A percentile compares a stretch with the other conserved stretches of the same genome.
These are phyloP conservation scores for Stenodera caucasica DNA, from an alignment of 2,888 invertebrate genomes.

Conservation along the genomic window DNA sequence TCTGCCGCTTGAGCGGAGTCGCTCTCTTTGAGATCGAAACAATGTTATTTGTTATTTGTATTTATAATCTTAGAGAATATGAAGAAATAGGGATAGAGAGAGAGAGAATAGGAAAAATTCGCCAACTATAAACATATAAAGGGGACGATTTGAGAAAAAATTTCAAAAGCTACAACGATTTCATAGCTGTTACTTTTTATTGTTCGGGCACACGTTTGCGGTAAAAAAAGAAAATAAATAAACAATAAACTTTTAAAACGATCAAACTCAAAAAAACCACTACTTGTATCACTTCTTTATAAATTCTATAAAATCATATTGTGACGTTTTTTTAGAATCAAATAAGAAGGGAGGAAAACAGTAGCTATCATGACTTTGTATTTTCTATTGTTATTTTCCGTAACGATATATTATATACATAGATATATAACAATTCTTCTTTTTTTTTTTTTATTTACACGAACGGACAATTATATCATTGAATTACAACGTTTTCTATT, in stretches of 20 bases:
- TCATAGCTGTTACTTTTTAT: slow-evolving; percentile 10
- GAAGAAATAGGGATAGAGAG: slow-evolving; percentile 14
- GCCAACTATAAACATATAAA: not conserved
- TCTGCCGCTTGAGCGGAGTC: slow-evolving; percentile 39
- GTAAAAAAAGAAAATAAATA: slow-evolving; percentile 18
- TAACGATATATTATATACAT: slow-evolving; percentile 20
- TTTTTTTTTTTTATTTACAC: slow-evolving; percentile 49
- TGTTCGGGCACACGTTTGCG: not conserved
- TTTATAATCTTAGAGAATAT: slow-evolving; percentile 39
- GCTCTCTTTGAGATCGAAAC: slow-evolving; percentile 49
- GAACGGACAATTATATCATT: slow-evolving; percentile 56
- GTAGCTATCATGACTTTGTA: slow-evolving; percentile 48
- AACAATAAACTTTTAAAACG: slow-evolving; percentile 17
- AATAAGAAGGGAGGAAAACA: slow-evolving; percentile 30
- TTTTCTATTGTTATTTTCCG: slow-evolving; percentile 46
- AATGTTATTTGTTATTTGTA: slow-evolving; percentile 46
- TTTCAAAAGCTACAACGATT: not conserved
- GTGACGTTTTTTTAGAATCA: too few species aligned
- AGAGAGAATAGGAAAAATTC: not conserved
- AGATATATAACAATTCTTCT: not conserved
- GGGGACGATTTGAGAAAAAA: not conserved
- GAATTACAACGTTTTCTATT: slow-evolving; percentile 52
- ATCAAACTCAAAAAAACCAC: slow-evolving; percentile 21
- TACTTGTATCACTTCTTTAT: slow-evolving; percentile 14
- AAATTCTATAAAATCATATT: slow-evolving; percentile 7